Percentiles rank a stretch among this genome's conserved stretches.
phyloP scores from a whole-genome alignment of 2,113 vertebrate genomes.

The Oophaga pumilio region DNA sequence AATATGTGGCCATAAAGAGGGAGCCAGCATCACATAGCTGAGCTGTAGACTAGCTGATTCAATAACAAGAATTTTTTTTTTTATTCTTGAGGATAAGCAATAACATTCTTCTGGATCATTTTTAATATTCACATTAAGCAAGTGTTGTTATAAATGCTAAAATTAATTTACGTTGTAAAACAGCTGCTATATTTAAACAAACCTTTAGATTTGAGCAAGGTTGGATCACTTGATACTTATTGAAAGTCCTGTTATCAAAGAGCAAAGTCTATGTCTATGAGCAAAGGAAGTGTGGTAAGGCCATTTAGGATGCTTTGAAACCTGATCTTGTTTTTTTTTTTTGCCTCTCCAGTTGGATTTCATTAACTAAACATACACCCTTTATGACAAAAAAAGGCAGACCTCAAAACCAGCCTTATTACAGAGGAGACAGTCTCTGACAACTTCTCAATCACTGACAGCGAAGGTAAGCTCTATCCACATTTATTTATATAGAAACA shows the following conservation, averaged over 20 bases:
- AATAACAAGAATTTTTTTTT: too few species aligned
- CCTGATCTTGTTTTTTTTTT: background rate
- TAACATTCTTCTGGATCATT: too few species aligned
- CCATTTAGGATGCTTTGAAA: background rate
- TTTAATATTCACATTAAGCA: too few species aligned
- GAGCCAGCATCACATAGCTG: too few species aligned
- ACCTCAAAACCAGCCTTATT: background rate
- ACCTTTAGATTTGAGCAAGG: background rate
- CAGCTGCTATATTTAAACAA: too few species aligned
- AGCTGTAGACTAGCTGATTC: too few species aligned
- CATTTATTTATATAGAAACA: background rate
- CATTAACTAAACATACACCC: constrained; percentile 8
- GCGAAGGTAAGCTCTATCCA: constrained; percentile 22
- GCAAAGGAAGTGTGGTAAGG: background rate
- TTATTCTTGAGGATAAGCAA: too few species aligned
- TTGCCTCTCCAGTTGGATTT: constrained; percentile 12
- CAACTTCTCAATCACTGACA: background rate
- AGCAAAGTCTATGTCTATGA: background rate
- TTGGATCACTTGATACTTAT: background rate
- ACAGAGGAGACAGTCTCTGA: constrained; percentile 2
- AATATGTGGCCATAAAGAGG: too few species aligned
- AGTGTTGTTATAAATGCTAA: too few species aligned
- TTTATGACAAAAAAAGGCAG: background rate
- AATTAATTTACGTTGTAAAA: too few species aligned
- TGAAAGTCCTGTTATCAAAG: background rate